A percentile compares a stretch with the other conserved stretches of the same genome.
Conservation (phyloP, 2,113 vertebrate species). For the Tapirus terrestris region DNA sequence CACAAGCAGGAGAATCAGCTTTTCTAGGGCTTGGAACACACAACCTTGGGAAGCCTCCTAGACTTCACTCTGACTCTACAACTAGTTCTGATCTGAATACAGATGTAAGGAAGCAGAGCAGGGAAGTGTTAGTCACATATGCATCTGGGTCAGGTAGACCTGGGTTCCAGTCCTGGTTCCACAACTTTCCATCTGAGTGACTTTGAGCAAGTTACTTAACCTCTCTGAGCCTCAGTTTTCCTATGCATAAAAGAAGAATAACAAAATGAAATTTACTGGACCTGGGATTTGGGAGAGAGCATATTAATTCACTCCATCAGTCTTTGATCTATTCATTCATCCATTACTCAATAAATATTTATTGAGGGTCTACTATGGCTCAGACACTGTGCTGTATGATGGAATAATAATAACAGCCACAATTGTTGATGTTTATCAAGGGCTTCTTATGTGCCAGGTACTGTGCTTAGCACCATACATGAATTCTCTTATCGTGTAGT, state of each 20-base stretch:
- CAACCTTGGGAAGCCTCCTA: background rate
- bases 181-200: background rate
- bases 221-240: background rate
- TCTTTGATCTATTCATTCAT: constrained; percentile 5
- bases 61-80: background rate
- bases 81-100: background rate
- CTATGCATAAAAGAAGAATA: constrained; percentile 1
- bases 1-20: background rate
- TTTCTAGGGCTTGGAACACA: background rate
- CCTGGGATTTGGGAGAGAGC: background rate
- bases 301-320: background rate
- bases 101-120: background rate
- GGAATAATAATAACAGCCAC: background rate
- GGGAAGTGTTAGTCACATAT: background rate
- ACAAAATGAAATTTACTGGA: background rate
- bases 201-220: constrained; percentile 2
- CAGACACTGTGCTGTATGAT: background rate
- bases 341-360: constrained; percentile 28
- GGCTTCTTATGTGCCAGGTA: background rate
- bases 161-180: background rate
- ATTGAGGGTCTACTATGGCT: background rate
- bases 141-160: background rate
- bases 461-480: background rate
- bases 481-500: background rate
- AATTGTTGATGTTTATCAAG: background rate